Percentiles rank a stretch among this genome's conserved stretches.
These are phyloP conservation scores for Xerus rutilus DNA, from an alignment of 2,797 vertebrate genomes.

Conservation along the genomic window DNA sequence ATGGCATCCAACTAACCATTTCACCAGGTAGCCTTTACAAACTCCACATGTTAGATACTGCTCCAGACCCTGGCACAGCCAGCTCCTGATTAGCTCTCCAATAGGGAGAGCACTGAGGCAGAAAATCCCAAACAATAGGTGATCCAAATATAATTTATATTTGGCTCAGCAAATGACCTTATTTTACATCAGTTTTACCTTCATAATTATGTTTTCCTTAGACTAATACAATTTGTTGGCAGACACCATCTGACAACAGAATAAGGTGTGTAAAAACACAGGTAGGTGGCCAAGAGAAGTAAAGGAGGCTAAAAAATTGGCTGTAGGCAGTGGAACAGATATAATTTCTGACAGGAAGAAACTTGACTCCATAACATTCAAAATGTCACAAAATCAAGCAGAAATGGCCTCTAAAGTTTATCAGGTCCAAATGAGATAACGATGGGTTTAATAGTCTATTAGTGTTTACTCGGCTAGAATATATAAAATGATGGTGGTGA, in stretches of 20 bases:
- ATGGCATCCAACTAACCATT: background rate
- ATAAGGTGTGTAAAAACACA: background rate
- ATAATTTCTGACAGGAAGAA: background rate
- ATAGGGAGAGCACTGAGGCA: constrained; percentile 29
- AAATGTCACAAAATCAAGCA: background rate
- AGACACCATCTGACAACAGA: constrained; percentile 48
- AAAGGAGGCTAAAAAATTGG: background rate
- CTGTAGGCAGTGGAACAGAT: background rate
- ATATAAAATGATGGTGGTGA: background rate
- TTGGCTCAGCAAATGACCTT: constrained; percentile 73
- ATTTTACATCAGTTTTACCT: constrained; percentile 72
- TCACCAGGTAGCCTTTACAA: background rate
- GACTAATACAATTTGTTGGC: constrained; percentile 66
- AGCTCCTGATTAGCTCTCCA: constrained; percentile 67
- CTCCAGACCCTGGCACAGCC: background rate
- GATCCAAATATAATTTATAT: constrained; percentile 74
- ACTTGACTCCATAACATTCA: background rate
- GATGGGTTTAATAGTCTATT: background rate
- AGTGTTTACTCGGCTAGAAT: background rate
- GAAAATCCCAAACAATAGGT: constrained; percentile 75
- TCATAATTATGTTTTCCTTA: constrained; percentile 77
- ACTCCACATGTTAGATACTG: background rate
- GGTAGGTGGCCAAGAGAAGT: background rate
- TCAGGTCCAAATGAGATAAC: background rate
- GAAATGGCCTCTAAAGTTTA: background rate